These are phyloP conservation scores for Bombus sylvicola DNA, from an alignment of 1,140 invertebrate genomes.

Conservation along the genomic window DNA sequence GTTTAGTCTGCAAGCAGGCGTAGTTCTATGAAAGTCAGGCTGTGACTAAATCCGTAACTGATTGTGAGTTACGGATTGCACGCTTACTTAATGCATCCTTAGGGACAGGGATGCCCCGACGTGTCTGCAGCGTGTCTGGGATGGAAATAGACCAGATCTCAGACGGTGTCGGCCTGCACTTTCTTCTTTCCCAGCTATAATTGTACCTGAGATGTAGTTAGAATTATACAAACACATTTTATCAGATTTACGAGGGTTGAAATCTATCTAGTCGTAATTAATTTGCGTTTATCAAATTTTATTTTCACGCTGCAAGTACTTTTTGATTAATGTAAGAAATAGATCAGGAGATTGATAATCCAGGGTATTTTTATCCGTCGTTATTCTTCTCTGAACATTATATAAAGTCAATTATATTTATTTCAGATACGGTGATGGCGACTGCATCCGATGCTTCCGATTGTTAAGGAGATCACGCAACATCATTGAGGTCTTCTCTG, in stretches of 20 bases:
- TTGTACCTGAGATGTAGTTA: neutral
- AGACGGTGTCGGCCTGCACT: conserved; percentile 47
- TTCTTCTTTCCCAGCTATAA: conserved; percentile 28
- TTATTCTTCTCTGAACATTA: too few relatives aligned
- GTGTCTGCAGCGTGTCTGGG: conserved; percentile 65
- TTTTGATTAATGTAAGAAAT: neutral
- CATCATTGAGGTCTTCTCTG: conserved; percentile 86
- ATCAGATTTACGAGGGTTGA: neutral
- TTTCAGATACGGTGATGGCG: conserved; percentile 82
- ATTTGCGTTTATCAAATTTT: neutral
- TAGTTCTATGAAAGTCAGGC: neutral
- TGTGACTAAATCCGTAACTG: neutral
- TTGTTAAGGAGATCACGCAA: conserved; percentile 85
- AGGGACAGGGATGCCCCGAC: conserved; percentile 51
- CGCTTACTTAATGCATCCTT: conserved; percentile 30
- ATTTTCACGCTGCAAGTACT: neutral
- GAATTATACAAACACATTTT: neutral
- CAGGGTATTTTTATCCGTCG: neutral
- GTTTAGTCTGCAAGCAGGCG: neutral
- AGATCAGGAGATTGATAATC: neutral
- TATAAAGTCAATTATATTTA: neutral
- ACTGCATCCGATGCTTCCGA: conserved; percentile 86
- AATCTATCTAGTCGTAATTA: neutral
- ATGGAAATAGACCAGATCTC: conserved; percentile 64
- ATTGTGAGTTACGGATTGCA: neutral